Conservation (phyloP, 2,797 vertebrate genomes). For the Gymnocypris eckloni region DNA sequence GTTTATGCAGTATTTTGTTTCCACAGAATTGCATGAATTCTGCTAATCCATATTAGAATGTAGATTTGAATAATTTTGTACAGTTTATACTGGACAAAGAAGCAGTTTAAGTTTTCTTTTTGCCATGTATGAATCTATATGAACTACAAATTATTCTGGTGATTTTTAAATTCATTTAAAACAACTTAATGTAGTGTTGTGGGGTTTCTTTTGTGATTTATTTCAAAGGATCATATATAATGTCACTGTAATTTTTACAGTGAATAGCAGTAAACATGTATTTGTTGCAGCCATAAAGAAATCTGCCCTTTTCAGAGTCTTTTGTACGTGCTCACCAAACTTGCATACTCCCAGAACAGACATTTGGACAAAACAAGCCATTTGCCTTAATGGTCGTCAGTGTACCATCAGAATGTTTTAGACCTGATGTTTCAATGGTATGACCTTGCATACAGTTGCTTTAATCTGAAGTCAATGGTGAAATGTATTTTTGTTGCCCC, state of each 20-base stretch:
- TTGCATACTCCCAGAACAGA: not conserved
- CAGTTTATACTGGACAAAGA: not conserved
- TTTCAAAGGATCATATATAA: not conserved
- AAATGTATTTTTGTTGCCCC: not conserved
- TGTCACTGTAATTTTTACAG: not conserved
- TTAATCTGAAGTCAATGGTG: not conserved
- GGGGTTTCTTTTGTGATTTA: not conserved
- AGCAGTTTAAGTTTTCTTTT: not conserved
- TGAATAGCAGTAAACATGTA: not conserved
- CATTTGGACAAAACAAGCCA: not conserved
- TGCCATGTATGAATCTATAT: not conserved
- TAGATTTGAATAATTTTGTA: not conserved
- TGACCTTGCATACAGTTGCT: not conserved
- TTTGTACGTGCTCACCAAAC: not conserved
- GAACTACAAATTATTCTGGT: not conserved
- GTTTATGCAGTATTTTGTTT: not conserved
- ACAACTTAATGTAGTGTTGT: not conserved
- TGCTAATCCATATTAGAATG: not conserved
- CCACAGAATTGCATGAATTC: not conserved
- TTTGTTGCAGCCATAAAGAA: not conserved
- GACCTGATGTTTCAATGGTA: not conserved
- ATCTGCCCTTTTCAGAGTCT: not conserved
- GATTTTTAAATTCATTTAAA: not conserved
- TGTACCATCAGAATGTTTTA: not conserved
- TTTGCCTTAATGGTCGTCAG: not conserved